Evolutionary conservation across 2,113 vertebrate species (phyloP).

Genomic region (Pseudopipra pipra): DNA sequence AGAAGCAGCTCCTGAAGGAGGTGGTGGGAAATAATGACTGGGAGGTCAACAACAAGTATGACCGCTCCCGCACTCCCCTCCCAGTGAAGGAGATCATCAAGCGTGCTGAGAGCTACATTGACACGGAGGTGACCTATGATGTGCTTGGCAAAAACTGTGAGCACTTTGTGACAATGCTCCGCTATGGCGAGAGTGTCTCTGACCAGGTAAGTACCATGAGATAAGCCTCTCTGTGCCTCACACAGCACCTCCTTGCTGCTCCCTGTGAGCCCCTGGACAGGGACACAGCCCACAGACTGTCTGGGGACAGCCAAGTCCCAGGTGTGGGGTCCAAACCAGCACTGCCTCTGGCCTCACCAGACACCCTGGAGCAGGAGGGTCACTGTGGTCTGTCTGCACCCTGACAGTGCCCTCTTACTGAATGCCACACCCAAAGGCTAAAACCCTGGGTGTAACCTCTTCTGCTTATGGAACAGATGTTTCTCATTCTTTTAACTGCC

Average conservation of each 20-base stretch:
- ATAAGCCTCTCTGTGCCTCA: not conserved
- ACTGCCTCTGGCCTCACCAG: not conserved
- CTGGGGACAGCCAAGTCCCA: not conserved
- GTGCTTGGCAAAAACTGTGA: conserved; percentile 90
- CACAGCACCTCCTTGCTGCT: not conserved
- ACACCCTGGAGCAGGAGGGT: not conserved
- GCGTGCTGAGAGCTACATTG: conserved; percentile 78
- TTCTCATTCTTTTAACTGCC: not conserved
- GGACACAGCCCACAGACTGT: not conserved
- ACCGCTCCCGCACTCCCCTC: conserved; percentile 77
- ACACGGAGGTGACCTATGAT: conserved; percentile 85
- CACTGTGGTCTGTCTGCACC: not conserved
- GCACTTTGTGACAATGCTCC: conserved; percentile 91
- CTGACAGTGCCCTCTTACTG: not conserved
- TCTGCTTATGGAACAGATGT: not conserved
- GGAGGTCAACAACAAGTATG: conserved; percentile 91
- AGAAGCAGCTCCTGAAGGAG: conserved; percentile 90
- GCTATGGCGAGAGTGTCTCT: conserved; percentile 87
- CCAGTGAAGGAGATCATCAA: conserved; percentile 82
- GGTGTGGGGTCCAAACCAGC: accelerated
- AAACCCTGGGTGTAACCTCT: not conserved
- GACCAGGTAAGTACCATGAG: conserved; percentile 78
- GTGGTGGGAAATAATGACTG: conserved; percentile 82
- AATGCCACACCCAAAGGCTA: not conserved
- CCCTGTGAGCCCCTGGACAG: too few species aligned